Percentiles rank a stretch among this genome's conserved stretches.
phyloP scores from a whole-genome alignment of 2,888 invertebrate species.

The Zhuqinia jingwanae region DNA sequence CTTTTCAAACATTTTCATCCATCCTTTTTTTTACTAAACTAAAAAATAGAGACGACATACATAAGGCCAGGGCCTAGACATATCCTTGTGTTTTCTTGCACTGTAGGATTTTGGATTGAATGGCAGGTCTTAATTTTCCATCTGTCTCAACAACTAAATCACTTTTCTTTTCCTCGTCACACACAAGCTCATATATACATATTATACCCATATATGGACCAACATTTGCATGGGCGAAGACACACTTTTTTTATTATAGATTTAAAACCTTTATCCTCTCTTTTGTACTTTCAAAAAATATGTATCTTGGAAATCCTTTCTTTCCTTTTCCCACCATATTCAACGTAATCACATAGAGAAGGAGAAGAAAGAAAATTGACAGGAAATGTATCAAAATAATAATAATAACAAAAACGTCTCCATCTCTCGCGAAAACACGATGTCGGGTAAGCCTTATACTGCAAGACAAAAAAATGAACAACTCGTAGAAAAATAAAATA shows the following conservation, averaged over 20 bases:
- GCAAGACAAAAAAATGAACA: too few relatives aligned
- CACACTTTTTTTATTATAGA: background rate
- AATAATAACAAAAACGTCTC: background rate
- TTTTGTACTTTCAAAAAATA: background rate
- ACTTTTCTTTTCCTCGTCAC: conserved; percentile 46
- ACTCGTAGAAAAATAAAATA: too few relatives aligned
- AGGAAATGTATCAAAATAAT: conserved; percentile 69
- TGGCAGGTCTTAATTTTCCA: conserved; percentile 63
- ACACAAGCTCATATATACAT: background rate
- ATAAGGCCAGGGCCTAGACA: too few relatives aligned
- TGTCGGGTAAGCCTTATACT: too few relatives aligned
- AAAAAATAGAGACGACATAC: too few relatives aligned
- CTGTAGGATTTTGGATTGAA: conserved; percentile 33
- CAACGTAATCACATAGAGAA: conserved; percentile 30
- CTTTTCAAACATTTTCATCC: background rate
- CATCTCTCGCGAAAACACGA: background rate
- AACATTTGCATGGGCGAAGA: background rate
- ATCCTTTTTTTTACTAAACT: too few relatives aligned
- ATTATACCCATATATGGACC: background rate
- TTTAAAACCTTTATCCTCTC: background rate
- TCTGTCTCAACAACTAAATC: conserved; percentile 65
- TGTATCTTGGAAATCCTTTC: background rate
- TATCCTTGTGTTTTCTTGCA: background rate
- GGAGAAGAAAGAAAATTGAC: conserved; percentile 48
- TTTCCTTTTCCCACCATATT: conserved; percentile 1